Percentiles rank a stretch among this genome's conserved stretches.
Evolutionary conservation across 2,797 vertebrate species (phyloP).

Genomic region (Sphenodon punctatus): DNA sequence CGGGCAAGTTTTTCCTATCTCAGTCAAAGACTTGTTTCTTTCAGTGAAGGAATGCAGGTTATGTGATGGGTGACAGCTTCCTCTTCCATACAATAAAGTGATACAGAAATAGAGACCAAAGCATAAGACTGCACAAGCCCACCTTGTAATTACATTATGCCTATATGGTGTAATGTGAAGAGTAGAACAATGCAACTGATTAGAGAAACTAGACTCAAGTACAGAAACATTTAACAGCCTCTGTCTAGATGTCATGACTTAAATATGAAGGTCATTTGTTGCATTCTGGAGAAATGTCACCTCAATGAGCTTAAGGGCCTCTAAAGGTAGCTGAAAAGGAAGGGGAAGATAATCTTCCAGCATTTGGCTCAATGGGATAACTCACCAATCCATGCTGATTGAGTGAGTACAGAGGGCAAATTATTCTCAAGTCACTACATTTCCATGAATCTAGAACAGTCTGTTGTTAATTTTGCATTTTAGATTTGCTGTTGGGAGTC

Average conservation of each 20-base stretch:
- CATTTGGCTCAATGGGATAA: not conserved
- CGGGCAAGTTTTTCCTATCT: not conserved
- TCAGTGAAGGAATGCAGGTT: not conserved
- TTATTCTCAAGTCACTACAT: not conserved
- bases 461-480: not conserved
- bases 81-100: slow-evolving; percentile 9
- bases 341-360: not conserved
- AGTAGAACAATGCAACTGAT: accelerated
- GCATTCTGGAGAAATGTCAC: not conserved
- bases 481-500: not conserved
- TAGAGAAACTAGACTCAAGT: not conserved
- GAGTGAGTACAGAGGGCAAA: not conserved
- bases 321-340: too few relatives aligned
- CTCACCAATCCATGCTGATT: not conserved
- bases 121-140: not conserved
- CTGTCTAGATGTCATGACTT: too few relatives aligned
- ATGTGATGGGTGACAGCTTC: slow-evolving; percentile 42
- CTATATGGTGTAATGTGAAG: accelerated
- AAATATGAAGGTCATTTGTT: not conserved
- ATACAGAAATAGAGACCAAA: not conserved
- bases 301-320: too few relatives aligned
- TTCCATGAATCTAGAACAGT: not conserved
- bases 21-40: not conserved
- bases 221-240: accelerated
- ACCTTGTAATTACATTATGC: not conserved